phyloP scores from a whole-genome alignment of 2,113 vertebrate species.

The Cranoglanis bouderius region DNA sequence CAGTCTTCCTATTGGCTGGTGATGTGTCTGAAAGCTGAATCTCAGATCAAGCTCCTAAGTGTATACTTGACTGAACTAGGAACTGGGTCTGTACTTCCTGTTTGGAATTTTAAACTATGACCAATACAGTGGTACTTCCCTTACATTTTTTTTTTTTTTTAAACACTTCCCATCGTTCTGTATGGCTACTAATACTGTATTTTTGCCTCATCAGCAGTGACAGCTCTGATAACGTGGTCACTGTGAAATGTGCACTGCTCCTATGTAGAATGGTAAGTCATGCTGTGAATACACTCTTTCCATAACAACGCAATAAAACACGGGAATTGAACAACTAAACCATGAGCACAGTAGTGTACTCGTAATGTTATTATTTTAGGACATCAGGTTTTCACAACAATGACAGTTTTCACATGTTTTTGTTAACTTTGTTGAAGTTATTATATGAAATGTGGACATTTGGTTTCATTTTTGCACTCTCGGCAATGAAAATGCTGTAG shows the following conservation, averaged over 20 bases:
- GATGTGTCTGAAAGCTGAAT: neutral
- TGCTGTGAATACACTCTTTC: too few species aligned
- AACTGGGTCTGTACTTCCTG: neutral
- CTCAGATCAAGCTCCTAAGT: neutral
- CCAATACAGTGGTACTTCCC: neutral
- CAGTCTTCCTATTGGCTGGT: neutral
- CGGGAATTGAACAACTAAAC: too few species aligned
- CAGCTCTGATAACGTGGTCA: neutral
- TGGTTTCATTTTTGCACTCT: too few species aligned
- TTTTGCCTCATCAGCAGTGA: neutral
- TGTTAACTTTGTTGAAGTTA: too few species aligned
- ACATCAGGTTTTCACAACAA: too few species aligned
- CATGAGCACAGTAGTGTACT: too few species aligned
- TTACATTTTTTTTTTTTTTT: neutral
- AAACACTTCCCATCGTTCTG: neutral
- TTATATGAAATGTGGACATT: too few species aligned
- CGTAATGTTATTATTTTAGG: too few species aligned
- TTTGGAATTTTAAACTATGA: neutral
- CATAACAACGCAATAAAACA: too few species aligned
- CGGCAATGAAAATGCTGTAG: too few species aligned
- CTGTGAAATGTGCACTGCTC: neutral
- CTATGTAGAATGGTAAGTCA: neutral
- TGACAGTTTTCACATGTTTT: too few species aligned
- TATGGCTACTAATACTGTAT: neutral
- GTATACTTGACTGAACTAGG: too few species aligned